These are phyloP conservation scores for Triplophysa bombifrons DNA, from an alignment of 2,797 vertebrate genomes.

Conservation along the genomic window DNA sequence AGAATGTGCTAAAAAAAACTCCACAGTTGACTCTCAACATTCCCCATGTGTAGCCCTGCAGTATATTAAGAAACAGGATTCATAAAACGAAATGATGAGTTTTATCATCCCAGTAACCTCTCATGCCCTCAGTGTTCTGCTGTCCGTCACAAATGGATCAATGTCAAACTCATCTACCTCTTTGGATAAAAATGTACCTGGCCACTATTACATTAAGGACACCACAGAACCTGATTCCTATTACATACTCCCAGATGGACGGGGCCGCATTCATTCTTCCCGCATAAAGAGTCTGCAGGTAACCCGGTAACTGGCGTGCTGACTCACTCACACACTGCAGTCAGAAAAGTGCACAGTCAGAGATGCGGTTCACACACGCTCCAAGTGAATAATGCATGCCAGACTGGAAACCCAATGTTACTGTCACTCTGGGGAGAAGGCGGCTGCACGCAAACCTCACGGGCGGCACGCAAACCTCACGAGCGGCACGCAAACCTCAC, in stretches of 20 bases:
- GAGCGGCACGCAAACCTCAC: constrained; percentile 3
- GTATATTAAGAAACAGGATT: neutral
- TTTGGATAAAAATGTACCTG: neutral
- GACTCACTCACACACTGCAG: constrained; percentile 60
- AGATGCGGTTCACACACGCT: constrained; percentile 46
- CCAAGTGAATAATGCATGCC: constrained; percentile 74
- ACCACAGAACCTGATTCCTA: neutral
- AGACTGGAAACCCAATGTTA: constrained; percentile 66
- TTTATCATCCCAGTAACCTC: neutral
- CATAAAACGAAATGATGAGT: neutral
- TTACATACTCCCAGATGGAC: neutral
- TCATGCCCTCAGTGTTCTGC: neutral
- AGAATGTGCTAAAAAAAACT: constrained; percentile 8
- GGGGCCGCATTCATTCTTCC: neutral
- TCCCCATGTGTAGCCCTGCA: neutral
- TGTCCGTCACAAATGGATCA: neutral
- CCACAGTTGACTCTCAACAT: neutral
- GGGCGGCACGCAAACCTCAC: neutral
- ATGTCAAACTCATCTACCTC: neutral
- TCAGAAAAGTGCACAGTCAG: constrained; percentile 72
- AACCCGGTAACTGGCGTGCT: constrained; percentile 56
- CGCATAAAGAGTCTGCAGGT: constrained; percentile 58
- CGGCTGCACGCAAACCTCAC: constrained; percentile 4
- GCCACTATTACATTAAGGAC: neutral
- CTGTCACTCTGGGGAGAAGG: constrained; percentile 46